Conservation (phyloP, 1,140 invertebrate species). For the Lethrus apterus region DNA sequence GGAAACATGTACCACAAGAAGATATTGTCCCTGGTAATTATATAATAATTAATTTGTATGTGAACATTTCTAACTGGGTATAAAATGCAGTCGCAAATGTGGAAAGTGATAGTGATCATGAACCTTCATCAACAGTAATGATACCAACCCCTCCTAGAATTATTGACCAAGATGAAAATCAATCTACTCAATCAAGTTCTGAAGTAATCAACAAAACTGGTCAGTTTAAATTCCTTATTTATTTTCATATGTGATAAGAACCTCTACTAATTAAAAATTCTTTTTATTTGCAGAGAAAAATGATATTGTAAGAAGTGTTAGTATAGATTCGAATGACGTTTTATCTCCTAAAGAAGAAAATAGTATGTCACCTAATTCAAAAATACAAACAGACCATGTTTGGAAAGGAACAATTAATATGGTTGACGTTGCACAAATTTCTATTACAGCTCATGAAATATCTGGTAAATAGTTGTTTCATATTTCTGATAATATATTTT, state of each 20-base stretch:
- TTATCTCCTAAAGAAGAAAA: constrained; percentile 13
- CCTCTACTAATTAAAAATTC: background rate
- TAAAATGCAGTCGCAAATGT: constrained; percentile 18
- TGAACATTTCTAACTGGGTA: background rate
- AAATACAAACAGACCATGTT: constrained; percentile 41
- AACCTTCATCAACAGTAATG: constrained; percentile 52
- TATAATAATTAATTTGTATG: background rate
- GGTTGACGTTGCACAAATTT: constrained; percentile 85
- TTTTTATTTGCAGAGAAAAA: constrained; percentile 4
- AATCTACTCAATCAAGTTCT: background rate
- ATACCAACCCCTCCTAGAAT: constrained; percentile 40
- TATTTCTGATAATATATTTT: background rate
- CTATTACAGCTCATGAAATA: constrained; percentile 74
- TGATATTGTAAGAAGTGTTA: constrained; percentile 1
- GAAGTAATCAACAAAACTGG: background rate
- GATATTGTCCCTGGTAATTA: constrained; percentile 42
- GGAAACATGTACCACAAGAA: constrained; percentile 40
- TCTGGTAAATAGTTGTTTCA: constrained; percentile 25
- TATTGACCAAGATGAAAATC: constrained; percentile 28
- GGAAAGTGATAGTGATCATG: constrained; percentile 54
- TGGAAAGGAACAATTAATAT: constrained; percentile 87
- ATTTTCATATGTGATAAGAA: background rate
- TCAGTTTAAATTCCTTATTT: background rate
- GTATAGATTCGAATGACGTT: constrained; percentile 1
- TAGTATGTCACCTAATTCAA: constrained; percentile 11